phyloP scores from a whole-genome alignment of 2,797 vertebrate species.

The Sebastes aleutianus region DNA sequence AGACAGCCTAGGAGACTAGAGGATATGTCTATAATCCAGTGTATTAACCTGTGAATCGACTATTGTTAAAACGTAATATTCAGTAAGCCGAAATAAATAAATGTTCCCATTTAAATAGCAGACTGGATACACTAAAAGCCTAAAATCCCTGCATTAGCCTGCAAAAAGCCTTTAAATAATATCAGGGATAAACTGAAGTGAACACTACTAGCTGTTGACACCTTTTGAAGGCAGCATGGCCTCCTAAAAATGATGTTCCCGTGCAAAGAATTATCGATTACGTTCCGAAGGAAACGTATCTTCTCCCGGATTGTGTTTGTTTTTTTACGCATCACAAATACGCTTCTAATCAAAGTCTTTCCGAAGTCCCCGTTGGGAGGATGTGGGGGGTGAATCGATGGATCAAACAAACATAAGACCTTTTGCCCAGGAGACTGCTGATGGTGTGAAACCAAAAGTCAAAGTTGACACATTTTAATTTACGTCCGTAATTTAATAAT shows the following conservation, averaged over 20 bases:
- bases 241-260: not conserved
- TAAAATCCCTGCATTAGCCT: constrained; percentile 26
- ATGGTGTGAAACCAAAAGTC: no score
- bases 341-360: not conserved
- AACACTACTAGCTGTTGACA: not conserved
- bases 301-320: not conserved
- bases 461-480: no score
- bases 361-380: no score
- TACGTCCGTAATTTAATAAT: not conserved
- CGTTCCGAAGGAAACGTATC: not conserved
- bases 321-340: not conserved
- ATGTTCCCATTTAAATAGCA: constrained; percentile 9
- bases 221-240: not conserved
- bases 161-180: not conserved
- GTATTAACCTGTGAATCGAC: constrained; percentile 28
- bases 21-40: constrained; percentile 23
- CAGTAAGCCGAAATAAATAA: constrained; percentile 25
- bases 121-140: not conserved
- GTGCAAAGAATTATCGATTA: not conserved
- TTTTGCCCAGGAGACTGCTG: no score
- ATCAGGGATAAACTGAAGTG: not conserved
- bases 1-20: not conserved
- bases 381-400: no score
- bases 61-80: constrained; percentile 23
- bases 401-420: no score